A percentile compares a stretch with the other conserved stretches of the same genome.
These are phyloP conservation scores for Todiramphus saurophagus DNA, from an alignment of 2,113 vertebrate genomes.

Conservation along the genomic window DNA sequence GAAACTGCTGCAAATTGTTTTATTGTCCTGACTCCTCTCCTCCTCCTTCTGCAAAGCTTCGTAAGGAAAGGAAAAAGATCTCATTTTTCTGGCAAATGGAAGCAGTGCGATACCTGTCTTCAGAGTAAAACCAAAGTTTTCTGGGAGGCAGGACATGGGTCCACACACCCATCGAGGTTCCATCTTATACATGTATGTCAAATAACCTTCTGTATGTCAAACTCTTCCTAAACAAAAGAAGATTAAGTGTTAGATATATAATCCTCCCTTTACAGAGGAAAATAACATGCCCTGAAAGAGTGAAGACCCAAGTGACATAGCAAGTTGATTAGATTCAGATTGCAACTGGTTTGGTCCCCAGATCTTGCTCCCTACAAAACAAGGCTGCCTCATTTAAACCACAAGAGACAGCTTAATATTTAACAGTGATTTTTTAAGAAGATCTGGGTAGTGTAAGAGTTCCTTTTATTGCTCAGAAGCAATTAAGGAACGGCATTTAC, in stretches of 20 bases:
- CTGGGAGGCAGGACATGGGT: neutral
- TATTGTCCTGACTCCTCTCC: neutral
- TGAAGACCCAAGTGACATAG: neutral
- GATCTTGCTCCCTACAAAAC: neutral
- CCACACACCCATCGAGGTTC: neutral
- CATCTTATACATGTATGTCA: neutral
- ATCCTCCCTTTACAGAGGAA: neutral
- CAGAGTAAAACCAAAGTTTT: neutral
- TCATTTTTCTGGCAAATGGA: neutral
- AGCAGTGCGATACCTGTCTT: neutral
- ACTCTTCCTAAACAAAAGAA: neutral
- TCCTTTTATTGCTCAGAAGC: conserved; percentile 15
- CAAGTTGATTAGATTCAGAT: neutral
- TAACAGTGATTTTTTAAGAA: neutral
- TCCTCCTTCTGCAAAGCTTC: neutral
- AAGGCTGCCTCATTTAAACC: neutral
- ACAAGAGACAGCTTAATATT: neutral
- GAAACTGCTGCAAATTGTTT: neutral
- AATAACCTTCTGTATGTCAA: neutral
- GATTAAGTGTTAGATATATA: neutral
- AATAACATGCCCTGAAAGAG: neutral
- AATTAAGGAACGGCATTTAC: conserved; percentile 6
- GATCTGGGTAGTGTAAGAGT: neutral
- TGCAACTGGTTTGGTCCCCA: neutral
- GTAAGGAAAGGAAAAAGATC: neutral